A percentile compares a stretch with the other conserved stretches of the same genome.
These are phyloP conservation scores for Leptinotarsa undecemlineata DNA, from an alignment of 1,140 invertebrate genomes.

Conservation along the genomic window DNA sequence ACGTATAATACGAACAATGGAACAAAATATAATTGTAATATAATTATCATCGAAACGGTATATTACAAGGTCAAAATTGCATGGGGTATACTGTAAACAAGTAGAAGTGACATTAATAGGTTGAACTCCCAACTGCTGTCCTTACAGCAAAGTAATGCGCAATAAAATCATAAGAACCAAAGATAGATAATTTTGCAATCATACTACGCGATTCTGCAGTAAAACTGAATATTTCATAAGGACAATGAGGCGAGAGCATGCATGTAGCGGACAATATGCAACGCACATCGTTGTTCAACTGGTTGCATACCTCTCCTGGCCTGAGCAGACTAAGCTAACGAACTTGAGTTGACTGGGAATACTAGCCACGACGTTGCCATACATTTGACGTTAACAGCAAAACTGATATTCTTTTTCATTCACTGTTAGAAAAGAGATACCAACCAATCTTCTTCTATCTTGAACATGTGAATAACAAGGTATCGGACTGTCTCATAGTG, in stretches of 20 bases:
- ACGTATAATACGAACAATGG: conserved; percentile 39
- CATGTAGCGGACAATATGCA: neutral
- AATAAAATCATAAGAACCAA: conserved; percentile 14
- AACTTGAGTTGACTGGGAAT: too few species aligned
- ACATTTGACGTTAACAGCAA: too few species aligned
- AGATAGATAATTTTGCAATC: conserved; percentile 18
- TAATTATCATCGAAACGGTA: conserved; percentile 45
- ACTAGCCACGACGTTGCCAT: too few species aligned
- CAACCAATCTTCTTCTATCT: too few species aligned
- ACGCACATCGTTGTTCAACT: too few species aligned
- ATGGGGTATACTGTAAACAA: conserved; percentile 28
- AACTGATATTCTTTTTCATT: too few species aligned
- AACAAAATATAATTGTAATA: conserved; percentile 43
- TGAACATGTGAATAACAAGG: too few species aligned
- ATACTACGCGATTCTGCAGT: neutral
- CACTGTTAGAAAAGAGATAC: too few species aligned
- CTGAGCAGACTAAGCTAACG: too few species aligned
- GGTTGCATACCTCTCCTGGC: too few species aligned
- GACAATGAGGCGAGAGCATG: conserved; percentile 22
- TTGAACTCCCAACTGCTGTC: conserved; percentile 9
- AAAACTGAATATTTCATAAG: conserved; percentile 20
- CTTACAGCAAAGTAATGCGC: conserved; percentile 16
- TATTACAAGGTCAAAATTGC: conserved; percentile 42
- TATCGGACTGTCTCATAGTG: too few species aligned
- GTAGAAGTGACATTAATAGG: conserved; percentile 20